phyloP scores from a whole-genome alignment of 1,140 invertebrate genomes.

The Sitobion miscanthi region DNA sequence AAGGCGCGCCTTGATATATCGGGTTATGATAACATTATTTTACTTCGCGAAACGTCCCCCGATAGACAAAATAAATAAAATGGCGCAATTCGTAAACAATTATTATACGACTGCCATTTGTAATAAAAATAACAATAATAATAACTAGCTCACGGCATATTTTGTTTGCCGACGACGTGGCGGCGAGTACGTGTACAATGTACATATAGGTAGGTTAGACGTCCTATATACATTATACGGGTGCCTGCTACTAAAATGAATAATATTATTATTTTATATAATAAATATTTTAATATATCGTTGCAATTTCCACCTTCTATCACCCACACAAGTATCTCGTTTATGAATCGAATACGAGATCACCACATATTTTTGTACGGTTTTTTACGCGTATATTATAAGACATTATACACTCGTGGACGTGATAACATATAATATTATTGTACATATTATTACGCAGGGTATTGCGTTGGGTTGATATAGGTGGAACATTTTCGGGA shows the following conservation, averaged over 20 bases:
- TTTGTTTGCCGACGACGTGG: background rate
- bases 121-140: background rate
- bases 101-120: background rate
- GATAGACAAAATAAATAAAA: background rate
- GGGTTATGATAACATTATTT: background rate
- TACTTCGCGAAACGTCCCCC: background rate
- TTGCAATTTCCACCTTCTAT: background rate
- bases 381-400: background rate
- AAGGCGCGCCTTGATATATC: background rate
- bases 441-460: background rate
- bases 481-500: background rate
- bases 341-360: background rate
- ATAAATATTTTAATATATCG: no score
- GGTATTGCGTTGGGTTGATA: background rate
- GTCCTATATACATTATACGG: background rate
- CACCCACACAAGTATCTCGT: background rate
- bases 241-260: background rate
- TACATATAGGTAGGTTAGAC: no score
- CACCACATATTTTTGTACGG: background rate
- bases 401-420: background rate
- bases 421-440: background rate
- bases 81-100: background rate
- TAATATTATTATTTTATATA: background rate
- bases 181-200: background rate
- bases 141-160: background rate